These are phyloP conservation scores for Pycnonotus jocosus DNA, from an alignment of 2,113 vertebrate genomes.

Conservation along the genomic window DNA sequence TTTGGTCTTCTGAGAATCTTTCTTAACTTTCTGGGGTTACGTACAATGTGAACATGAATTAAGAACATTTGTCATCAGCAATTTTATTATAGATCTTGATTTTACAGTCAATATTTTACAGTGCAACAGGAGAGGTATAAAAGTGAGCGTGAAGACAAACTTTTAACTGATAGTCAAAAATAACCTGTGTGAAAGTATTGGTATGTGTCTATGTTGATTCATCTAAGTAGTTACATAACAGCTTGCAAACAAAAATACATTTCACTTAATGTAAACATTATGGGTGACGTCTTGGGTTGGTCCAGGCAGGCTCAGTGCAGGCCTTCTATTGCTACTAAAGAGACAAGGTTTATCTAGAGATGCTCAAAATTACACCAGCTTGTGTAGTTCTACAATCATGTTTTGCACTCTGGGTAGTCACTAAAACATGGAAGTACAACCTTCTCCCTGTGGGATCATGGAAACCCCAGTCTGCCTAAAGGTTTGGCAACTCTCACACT, in stretches of 20 bases:
- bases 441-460: background rate
- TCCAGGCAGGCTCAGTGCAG: background rate
- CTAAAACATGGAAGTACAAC: background rate
- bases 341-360: background rate
- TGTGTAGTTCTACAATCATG: background rate
- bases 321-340: background rate
- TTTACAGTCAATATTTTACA: background rate
- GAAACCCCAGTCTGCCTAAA: background rate
- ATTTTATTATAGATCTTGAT: background rate
- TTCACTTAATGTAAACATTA: slow-evolving; percentile 8
- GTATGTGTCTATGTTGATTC: background rate
- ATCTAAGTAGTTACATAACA: background rate
- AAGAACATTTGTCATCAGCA: background rate
- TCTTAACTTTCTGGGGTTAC: background rate
- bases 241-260: background rate
- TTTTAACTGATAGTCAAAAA: background rate
- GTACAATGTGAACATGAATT: background rate
- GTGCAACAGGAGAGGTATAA: background rate
- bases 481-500: background rate
- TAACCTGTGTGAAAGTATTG: background rate
- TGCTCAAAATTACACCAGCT: background rate
- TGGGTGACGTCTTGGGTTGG: background rate
- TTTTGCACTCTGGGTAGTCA: background rate
- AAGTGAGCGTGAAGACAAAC: background rate
- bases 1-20: background rate